phyloP scores from a whole-genome alignment of 2,113 vertebrate species.

The Saguinus imperator region DNA sequence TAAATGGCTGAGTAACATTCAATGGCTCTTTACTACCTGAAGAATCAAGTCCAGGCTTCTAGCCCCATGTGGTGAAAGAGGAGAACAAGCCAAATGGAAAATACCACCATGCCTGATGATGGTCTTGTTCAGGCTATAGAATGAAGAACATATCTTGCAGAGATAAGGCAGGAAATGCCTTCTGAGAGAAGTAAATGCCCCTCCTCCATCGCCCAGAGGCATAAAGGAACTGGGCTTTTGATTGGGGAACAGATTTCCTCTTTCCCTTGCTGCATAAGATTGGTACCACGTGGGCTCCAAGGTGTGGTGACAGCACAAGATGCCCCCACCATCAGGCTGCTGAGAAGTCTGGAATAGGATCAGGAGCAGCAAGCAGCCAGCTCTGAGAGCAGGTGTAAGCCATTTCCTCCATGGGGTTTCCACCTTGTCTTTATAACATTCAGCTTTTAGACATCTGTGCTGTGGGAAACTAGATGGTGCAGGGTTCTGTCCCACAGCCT shows the following conservation, averaged over 20 bases:
- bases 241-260: not conserved
- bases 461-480: not conserved
- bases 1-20: not conserved
- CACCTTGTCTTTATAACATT: not conserved
- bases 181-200: not conserved
- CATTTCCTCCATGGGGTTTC: not conserved
- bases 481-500: too few relatives aligned
- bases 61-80: not conserved
- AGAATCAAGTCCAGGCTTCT: not conserved
- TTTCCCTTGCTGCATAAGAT: not conserved
- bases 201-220: not conserved
- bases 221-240: not conserved
- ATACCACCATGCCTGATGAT: too few relatives aligned
- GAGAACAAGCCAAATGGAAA: not conserved
- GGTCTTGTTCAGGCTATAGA: not conserved
- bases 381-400: not conserved
- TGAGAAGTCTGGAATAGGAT: not conserved
- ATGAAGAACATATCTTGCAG: not conserved
- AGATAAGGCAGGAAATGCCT: not conserved
- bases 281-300: rapidly evolving
- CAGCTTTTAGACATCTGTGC: not conserved
- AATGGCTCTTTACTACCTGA: not conserved
- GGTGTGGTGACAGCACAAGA: not conserved
- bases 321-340: not conserved
- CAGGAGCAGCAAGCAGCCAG: not conserved